These are phyloP conservation scores for Corythornis cristatus DNA, from an alignment of 2,113 vertebrate species.

Conservation along the genomic window DNA sequence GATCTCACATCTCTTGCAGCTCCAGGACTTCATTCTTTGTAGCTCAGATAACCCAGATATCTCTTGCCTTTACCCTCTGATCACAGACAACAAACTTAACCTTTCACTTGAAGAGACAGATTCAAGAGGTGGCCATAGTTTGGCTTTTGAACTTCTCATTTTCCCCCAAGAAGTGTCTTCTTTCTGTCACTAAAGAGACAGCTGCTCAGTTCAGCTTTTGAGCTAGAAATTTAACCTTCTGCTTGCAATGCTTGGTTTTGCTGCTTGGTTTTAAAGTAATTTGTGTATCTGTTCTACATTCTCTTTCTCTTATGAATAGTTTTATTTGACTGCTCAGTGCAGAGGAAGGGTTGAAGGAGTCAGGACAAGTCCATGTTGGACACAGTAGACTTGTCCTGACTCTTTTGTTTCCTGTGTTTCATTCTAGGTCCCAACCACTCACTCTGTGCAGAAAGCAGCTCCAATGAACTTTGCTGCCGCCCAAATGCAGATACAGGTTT, in stretches of 20 bases:
- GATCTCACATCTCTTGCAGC: background rate
- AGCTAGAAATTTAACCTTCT: background rate
- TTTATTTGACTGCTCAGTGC: background rate
- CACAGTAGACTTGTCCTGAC: background rate
- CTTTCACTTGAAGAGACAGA: background rate
- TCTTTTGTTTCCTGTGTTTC: background rate
- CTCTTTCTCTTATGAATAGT: background rate
- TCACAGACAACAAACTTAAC: background rate
- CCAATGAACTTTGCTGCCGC: background rate
- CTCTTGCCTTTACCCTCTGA: background rate
- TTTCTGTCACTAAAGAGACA: background rate
- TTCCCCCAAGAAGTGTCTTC: background rate
- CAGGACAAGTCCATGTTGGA: background rate
- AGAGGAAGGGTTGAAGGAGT: background rate
- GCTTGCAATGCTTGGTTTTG: background rate
- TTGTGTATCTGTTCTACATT: background rate
- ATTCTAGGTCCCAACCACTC: background rate
- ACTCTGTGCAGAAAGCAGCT: background rate
- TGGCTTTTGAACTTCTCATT: background rate
- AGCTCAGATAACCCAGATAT: background rate
- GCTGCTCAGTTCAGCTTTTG: background rate
- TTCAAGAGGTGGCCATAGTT: background rate
- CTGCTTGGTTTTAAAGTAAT: background rate
- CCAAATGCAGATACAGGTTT: conserved; percentile 29
- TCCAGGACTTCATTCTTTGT: background rate